Evolutionary conservation across 2,888 invertebrate species (phyloP).

Genomic region (Hydrotaea cyrtoneurina): DNA sequence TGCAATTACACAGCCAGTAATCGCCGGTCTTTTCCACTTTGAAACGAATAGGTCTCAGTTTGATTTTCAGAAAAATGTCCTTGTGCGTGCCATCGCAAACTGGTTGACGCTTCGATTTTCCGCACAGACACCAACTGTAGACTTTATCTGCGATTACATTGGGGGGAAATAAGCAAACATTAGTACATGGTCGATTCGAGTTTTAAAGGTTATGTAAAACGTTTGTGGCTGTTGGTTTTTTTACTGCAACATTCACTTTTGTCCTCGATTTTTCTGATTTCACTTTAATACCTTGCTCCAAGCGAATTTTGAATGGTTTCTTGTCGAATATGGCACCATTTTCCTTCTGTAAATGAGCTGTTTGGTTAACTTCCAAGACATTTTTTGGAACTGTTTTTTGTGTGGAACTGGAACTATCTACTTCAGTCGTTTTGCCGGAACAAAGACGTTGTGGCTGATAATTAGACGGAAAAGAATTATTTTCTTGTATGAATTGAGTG

Average conservation of each 20-base stretch:
- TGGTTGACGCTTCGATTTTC: slow-evolving; percentile 94
- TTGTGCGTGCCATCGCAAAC: slow-evolving; percentile 97
- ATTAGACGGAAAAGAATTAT: too few relatives aligned
- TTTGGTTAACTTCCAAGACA: slow-evolving; percentile 83
- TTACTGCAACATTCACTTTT: background rate
- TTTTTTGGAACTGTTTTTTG: slow-evolving; percentile 85
- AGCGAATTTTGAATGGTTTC: slow-evolving; percentile 90
- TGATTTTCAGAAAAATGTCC: slow-evolving; percentile 87
- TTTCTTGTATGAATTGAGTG: too few relatives aligned
- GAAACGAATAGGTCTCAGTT: slow-evolving; percentile 90
- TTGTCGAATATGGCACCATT: slow-evolving; percentile 93
- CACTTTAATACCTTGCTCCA: slow-evolving; percentile 83
- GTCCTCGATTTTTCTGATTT: background rate
- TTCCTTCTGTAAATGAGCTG: slow-evolving; percentile 84
- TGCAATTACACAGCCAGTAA: slow-evolving; percentile 99
- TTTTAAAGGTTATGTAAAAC: slow-evolving; percentile 68
- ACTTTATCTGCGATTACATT: slow-evolving; percentile 82
- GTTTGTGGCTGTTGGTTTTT: slow-evolving; percentile 8
- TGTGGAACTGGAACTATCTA: background rate
- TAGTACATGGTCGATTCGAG: slow-evolving; percentile 6
- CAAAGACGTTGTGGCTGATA: background rate
- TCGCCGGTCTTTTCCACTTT: slow-evolving; percentile 92
- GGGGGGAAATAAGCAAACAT: background rate
- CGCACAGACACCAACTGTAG: slow-evolving; percentile 97
- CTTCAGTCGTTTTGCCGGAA: too few relatives aligned